A percentile compares a stretch with the other conserved stretches of the same genome.
phyloP scores from a whole-genome alignment of 1,140 invertebrate species.

The Riptortus pedestris region DNA sequence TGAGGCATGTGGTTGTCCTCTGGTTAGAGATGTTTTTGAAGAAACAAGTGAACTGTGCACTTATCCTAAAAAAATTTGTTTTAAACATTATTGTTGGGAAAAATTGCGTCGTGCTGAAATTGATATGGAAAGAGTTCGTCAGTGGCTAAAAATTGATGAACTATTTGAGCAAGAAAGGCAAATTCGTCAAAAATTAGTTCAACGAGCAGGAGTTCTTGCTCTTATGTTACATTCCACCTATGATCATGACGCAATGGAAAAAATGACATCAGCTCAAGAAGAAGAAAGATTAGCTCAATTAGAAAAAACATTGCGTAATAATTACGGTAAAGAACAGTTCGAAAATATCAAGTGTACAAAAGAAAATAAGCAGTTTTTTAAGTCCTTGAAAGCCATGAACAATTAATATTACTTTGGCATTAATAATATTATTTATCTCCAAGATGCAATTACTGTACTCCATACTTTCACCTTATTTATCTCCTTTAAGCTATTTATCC shows the following conservation, averaged over 20 bases:
- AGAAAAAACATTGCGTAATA: conserved; percentile 28
- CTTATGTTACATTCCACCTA: conserved; percentile 91
- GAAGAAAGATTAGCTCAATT: conserved; percentile 34
- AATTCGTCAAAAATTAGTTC: conserved; percentile 73
- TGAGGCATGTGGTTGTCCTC: conserved; percentile 82
- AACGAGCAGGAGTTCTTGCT: conserved; percentile 74
- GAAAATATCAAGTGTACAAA: conserved; percentile 21
- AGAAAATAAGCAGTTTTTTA: conserved; percentile 7
- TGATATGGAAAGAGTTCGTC: conserved; percentile 53
- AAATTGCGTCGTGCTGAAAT: conserved; percentile 81
- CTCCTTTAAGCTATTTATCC: too few species aligned
- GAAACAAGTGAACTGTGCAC: conserved; percentile 72
- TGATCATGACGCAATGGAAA: conserved; percentile 81
- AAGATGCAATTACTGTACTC: too few species aligned
- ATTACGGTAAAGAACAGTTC: conserved; percentile 25
- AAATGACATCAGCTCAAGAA: conserved; percentile 41
- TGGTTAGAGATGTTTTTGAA: conserved; percentile 72
- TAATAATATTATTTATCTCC: too few species aligned
- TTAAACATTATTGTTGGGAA: conserved; percentile 91
- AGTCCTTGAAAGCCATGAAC: conserved; percentile 12
- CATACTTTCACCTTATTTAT: too few species aligned
- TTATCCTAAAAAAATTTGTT: conserved; percentile 80
- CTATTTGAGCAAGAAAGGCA: conserved; percentile 88
- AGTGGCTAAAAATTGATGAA: conserved; percentile 88
- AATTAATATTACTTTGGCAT: too few species aligned